Base-by-base conservation (phyloP, 2,888 invertebrate species). In the Rutpela maculata region DNA sequence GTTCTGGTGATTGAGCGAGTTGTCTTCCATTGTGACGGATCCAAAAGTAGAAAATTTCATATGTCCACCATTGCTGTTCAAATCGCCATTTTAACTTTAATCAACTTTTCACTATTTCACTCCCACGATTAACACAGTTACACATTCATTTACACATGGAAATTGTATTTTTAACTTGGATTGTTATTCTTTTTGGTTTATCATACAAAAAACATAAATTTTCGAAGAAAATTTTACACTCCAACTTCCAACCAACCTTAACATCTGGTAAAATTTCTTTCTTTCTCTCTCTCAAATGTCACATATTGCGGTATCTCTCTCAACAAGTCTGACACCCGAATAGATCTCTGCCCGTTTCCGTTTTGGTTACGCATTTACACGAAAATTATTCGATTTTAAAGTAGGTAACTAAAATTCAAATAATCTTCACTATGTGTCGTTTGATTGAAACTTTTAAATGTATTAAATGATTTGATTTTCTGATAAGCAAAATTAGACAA, bases 11-110 rank as follows among this genome's bases (percentile, higher is more conserved):
- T 89, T 89, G 80, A 90, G 84, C 77, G 91, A 89, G 87, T 89
- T 90, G 86, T 92, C 91, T 90, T 91, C 91, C 91, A 91, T 91
- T 88, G 89, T 90, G 86, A 88, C 76, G 78, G 80, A 87, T 86
- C 87, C 87, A 85, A 83, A 84, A 81, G 82, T 83, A 83, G 85
- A 83, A 84, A 84, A 84, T 85, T 87, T 88, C 88, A 88, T 87
- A 87, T 84, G 82, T 84, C 83, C 82, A 84, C 83, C 83, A 84
- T 83, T 82, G 80, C 83, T 80, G 77, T 80, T 84, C 85, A 85
- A 84, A 85, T 84, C 85, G 85, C 85, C 85, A 85, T 85, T 85
- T 85, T 85, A 82, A 80, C 74, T 82, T 62, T 70, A 74, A 76
- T 79, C 75, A 75, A 77, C 74, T 71, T 78, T 74, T 74, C 76